phyloP scores from a whole-genome alignment of 2,888 invertebrate genomes.

The Amiota minor region DNA sequence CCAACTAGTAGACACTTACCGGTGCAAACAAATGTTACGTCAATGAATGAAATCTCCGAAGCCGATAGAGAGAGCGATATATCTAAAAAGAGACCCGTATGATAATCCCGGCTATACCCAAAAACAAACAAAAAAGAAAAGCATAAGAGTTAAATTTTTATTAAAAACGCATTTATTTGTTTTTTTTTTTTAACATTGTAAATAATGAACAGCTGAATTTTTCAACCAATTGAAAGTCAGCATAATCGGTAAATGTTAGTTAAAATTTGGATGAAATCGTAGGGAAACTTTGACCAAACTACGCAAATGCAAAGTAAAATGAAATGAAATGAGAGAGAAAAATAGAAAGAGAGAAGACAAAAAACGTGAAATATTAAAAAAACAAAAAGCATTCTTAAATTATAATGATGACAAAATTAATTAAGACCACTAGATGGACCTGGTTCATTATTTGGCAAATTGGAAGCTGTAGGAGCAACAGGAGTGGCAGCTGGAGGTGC shows the following conservation, averaged over 20 bases:
- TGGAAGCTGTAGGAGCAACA: not conserved
- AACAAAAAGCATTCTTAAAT: not conserved
- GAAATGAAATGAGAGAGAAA: not conserved
- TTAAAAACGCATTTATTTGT: not conserved
- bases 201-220: not conserved
- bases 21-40: not conserved
- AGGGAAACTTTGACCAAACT: not conserved
- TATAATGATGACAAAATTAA: not conserved
- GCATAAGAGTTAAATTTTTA: not conserved
- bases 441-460: not conserved
- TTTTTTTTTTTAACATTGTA: constrained; percentile 34
- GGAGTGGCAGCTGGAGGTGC: too few relatives aligned
- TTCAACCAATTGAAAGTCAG: not conserved
- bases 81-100: too few relatives aligned
- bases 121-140: too few relatives aligned
- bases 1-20: not conserved
- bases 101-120: too few relatives aligned
- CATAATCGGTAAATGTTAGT: not conserved
- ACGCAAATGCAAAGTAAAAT: not conserved
- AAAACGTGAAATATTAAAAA: not conserved
- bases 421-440: not conserved
- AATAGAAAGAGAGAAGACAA: not conserved
- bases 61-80: too few relatives aligned
- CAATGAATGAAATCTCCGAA: too few relatives aligned
- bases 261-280: not conserved